phyloP scores from a whole-genome alignment of 2,888 invertebrate genomes.

The Caenorhabditis doughertyi region DNA sequence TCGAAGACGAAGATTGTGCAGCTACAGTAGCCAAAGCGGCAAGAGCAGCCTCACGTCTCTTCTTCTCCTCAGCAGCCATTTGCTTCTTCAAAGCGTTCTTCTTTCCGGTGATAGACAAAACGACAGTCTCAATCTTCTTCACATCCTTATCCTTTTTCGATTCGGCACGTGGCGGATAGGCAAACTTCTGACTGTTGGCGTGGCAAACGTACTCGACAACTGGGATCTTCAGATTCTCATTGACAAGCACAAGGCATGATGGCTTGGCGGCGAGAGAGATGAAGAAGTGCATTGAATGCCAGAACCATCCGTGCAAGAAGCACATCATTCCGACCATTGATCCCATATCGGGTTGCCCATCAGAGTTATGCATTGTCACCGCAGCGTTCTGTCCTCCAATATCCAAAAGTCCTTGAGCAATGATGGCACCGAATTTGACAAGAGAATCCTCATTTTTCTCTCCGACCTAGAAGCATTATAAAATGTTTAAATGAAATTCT shows the following conservation, averaged over 20 bases:
- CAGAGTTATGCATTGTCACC: constrained; percentile 51
- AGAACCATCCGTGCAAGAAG: constrained; percentile 67
- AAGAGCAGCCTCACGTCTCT: constrained; percentile 24
- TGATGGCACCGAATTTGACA: constrained; percentile 61
- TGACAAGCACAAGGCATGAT: constrained; percentile 53
- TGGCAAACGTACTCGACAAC: constrained; percentile 35
- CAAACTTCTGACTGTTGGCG: constrained; percentile 40
- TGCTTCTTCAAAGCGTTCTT: constrained; percentile 45
- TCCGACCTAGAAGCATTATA: constrained; percentile 11
- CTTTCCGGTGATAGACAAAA: constrained; percentile 63
- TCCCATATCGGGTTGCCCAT: constrained; percentile 60
- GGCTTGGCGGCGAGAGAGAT: constrained; percentile 59
- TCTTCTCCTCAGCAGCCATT: constrained; percentile 37
- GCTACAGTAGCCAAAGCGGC: constrained; percentile 5
- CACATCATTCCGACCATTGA: constrained; percentile 66
- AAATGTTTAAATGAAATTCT: background rate
- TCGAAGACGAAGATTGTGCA: background rate
- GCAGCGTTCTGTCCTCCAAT: constrained; percentile 63
- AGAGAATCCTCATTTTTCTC: constrained; percentile 65
- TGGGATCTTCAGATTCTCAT: constrained; percentile 58
- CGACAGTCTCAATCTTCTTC: constrained; percentile 62
- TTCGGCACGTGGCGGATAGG: constrained; percentile 58
- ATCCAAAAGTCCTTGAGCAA: constrained; percentile 61
- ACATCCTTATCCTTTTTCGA: constrained; percentile 62
- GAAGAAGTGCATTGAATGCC: constrained; percentile 66